Evolutionary conservation across 92 coral and sea anemone genomes (phyloP).

Genomic region (Galaxea fascicularis): DNA sequence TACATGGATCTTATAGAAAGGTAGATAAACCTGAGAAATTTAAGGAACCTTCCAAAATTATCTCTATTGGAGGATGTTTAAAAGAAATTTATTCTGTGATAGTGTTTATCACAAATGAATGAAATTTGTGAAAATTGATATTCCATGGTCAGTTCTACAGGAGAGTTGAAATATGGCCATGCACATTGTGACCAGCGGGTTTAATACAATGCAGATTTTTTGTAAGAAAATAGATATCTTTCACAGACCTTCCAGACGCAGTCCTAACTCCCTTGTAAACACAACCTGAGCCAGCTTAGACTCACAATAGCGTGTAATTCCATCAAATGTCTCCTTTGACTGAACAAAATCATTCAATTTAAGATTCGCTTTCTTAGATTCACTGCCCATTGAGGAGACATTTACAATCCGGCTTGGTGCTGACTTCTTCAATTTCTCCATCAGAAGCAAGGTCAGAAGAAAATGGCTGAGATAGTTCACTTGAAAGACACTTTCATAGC

Average conservation of each 20-base stretch:
- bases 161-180: no score
- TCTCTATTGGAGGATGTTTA: no score
- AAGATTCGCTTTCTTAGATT: not conserved
- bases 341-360: constrained; percentile 52
- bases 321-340: constrained; percentile 18
- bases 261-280: constrained; percentile 75
- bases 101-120: no score
- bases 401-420: constrained; percentile 77
- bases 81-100: no score
- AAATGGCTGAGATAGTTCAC: constrained; percentile 83
- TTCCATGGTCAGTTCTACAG: no score
- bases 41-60: no score
- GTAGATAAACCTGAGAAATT: no score
- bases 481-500: constrained; percentile 65
- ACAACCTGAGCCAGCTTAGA: constrained; percentile 78
- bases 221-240: not conserved
- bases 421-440: constrained; percentile 66
- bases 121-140: no score
- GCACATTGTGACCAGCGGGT: no score
- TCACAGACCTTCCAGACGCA: constrained; percentile 63
- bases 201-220: no score
- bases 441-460: constrained; percentile 60
- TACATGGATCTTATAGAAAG: no score
- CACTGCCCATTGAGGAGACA: constrained; percentile 62
- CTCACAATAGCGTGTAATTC: constrained; percentile 39